Base-by-base conservation (phyloP, 1,140 invertebrate species). In the Polyergus mexicanus region DNA sequence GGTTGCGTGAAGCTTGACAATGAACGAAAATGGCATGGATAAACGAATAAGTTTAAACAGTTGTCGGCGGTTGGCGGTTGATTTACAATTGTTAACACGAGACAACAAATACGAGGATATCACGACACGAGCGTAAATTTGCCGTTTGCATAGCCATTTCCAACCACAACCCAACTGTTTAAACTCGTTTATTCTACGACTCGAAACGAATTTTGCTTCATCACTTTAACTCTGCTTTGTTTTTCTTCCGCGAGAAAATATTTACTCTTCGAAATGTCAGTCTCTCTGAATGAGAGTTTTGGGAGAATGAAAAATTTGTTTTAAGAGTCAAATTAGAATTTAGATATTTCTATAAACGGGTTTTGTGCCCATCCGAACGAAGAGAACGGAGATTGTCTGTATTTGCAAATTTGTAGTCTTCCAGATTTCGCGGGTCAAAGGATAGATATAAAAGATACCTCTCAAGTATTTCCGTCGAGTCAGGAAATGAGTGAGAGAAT, bases 1-100 rank as follows among this genome's bases (percentile, higher is more conserved):
- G 13, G 13, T 54, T 44, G 10, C 3, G 10, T 63, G 10, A 11
- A 47, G 16, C 22, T 63, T 22, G 19, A 32, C 19, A 25, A 22
- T 25, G 44, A 3, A 13, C n/a, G 54, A 60, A 54, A 72, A 11
- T 58, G 38, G 35, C 11, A 6, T 35, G 13, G 38, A 11, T 22
- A 60, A 56, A 80, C 35, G 35, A 5, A 28, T 51, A 11, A 72
- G 54, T 83, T 83, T 83, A 60, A 83, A 83, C 66, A 72, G 78
- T 72, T 83, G 54, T 28, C 19, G 41, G 13, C 19, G 44, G n/a
- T 81, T 25, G 77, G 22, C 51, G 44, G 35, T 32, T 81, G 66
- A 81, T 81, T 81, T 81, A 19, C 47, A 60, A 83, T 72, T 72
- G 66, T 51, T 83, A 71, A 60, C 38, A 58, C 4, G 38, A 60